A percentile compares a stretch with the other conserved stretches of the same genome.
phyloP scores from a whole-genome alignment of 2,797 vertebrate genomes.

The Aviceda leuphotes region DNA sequence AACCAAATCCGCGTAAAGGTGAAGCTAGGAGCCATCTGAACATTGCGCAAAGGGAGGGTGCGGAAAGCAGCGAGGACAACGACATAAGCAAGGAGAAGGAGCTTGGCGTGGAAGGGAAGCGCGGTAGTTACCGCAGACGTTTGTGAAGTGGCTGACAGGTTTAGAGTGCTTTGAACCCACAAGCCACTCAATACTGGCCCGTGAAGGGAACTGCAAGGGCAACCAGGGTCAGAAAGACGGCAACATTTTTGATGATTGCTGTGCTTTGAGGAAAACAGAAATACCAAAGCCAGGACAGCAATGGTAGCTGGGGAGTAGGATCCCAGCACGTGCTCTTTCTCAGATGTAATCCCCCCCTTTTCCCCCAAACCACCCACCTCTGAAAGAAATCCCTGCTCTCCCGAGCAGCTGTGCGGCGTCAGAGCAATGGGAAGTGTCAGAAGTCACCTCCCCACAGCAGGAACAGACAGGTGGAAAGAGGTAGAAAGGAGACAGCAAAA shows the following conservation, averaged over 20 bases:
- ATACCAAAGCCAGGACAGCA: neutral
- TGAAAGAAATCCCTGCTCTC: neutral
- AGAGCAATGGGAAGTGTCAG: neutral
- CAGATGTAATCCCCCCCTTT: neutral
- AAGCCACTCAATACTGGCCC: neutral
- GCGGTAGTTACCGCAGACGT: neutral
- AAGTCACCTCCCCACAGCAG: neutral
- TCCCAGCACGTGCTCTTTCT: neutral
- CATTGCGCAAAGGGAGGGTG: neutral
- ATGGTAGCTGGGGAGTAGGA: neutral
- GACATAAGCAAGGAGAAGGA: neutral
- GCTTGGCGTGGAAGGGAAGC: neutral
- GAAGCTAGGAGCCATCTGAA: neutral
- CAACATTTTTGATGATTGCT: neutral
- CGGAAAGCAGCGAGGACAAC: neutral
- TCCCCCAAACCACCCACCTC: neutral
- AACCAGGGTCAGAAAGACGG: neutral
- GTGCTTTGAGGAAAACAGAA: neutral
- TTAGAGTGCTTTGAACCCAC: neutral
- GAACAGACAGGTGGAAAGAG: neutral
- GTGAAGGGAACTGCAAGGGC: rapidly evolving
- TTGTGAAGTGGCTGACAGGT: neutral
- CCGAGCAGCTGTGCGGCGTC: neutral
- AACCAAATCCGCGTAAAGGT: neutral
- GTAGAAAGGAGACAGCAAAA: neutral